phyloP scores from a whole-genome alignment of 1,140 invertebrate genomes.

The Ceratina calcarata region DNA sequence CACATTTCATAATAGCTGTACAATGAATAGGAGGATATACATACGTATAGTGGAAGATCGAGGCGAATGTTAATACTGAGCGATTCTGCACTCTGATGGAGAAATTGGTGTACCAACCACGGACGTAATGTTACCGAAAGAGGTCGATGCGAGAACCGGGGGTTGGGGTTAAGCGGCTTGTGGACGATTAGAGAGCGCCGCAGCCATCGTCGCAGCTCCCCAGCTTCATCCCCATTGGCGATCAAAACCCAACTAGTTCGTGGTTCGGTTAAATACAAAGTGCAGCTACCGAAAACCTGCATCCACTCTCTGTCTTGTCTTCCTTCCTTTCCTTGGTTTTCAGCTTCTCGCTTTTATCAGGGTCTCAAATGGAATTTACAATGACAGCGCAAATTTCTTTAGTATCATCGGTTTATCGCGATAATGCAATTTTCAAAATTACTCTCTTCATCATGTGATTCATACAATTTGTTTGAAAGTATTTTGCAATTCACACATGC shows the following conservation, averaged over 20 bases:
- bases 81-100: slow-evolving; percentile 39
- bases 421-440: too few species aligned
- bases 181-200: slow-evolving; percentile 69
- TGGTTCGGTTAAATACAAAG: slow-evolving; percentile 58
- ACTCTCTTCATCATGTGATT: too few species aligned
- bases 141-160: slow-evolving; percentile 12
- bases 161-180: slow-evolving; percentile 71
- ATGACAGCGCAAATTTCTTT: not conserved
- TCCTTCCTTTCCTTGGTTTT: not conserved
- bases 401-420: too few species aligned
- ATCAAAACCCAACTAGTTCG: slow-evolving; percentile 57
- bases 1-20: too few species aligned
- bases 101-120: slow-evolving; percentile 57
- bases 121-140: slow-evolving; percentile 37
- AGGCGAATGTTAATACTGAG: slow-evolving; percentile 33
- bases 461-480: too few species aligned
- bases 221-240: slow-evolving; percentile 63
- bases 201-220: slow-evolving; percentile 56
- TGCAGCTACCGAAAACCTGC: slow-evolving; percentile 7
- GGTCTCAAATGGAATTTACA: not conserved
- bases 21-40: too few species aligned
- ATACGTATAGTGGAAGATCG: not conserved
- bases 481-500: too few species aligned
- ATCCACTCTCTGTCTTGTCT: slow-evolving; percentile 3
- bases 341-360: not conserved